Percentiles rank a stretch among this genome's conserved stretches.
Evolutionary conservation across 2,113 vertebrate species (phyloP).

Genomic region (Malaclemys terrapin): DNA sequence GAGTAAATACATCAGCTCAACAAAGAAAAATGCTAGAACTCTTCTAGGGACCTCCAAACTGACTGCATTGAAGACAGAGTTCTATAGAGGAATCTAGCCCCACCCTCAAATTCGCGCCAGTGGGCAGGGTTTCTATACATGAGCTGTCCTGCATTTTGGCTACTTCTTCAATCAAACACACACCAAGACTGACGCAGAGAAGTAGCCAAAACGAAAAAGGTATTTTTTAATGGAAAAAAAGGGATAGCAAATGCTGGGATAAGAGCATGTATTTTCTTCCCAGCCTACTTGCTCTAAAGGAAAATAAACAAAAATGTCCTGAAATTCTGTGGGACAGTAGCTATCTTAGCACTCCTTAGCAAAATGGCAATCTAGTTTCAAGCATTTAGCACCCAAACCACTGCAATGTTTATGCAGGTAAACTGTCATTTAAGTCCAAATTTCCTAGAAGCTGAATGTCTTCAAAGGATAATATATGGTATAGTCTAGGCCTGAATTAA

Average conservation of each 20-base stretch:
- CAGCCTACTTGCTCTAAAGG: neutral
- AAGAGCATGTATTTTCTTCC: neutral
- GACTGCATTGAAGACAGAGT: neutral
- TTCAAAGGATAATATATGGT: neutral
- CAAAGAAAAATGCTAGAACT: neutral
- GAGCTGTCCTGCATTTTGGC: neutral
- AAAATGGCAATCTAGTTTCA: neutral
- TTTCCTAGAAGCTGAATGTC: neutral
- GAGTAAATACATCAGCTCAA: neutral
- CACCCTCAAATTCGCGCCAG: neutral
- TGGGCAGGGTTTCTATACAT: neutral
- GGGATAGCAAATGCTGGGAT: neutral
- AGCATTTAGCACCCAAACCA: neutral
- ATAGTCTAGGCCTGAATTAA: neutral
- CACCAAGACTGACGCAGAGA: neutral
- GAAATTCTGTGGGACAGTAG: neutral
- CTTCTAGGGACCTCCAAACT: neutral
- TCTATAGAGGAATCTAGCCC: neutral
- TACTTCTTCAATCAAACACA: neutral
- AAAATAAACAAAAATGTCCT: neutral
- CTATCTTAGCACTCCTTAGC: neutral
- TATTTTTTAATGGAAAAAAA: neutral
- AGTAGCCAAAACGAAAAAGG: neutral
- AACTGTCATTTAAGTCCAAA: neutral
- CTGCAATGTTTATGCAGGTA: neutral